Conservation (phyloP, 2,888 invertebrate genomes). For the Athetis lepigone region DNA sequence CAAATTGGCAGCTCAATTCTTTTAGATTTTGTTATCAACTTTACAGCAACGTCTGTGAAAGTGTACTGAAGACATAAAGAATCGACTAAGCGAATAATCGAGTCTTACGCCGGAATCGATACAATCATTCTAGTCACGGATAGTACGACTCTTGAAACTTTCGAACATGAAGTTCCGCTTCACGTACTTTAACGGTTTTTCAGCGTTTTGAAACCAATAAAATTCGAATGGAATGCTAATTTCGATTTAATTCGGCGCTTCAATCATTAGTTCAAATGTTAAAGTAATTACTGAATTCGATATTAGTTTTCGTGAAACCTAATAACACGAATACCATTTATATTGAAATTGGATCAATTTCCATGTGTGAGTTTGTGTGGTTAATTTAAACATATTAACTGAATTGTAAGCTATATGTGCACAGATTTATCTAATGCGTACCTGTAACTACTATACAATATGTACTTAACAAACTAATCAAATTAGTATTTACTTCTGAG, state of each 20-base stretch:
- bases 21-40: slow-evolving; percentile 8
- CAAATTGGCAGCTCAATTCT: slow-evolving; percentile 7
- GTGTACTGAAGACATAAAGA: slow-evolving; percentile 36
- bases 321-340: slow-evolving; percentile 18
- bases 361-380: neutral
- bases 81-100: slow-evolving; percentile 53
- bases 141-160: slow-evolving; percentile 53
- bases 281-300: slow-evolving; percentile 25
- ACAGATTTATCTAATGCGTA: neutral
- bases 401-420: slow-evolving; percentile 1
- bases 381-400: slow-evolving; percentile 7
- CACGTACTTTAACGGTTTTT: slow-evolving; percentile 49
- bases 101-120: slow-evolving; percentile 46
- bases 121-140: slow-evolving; percentile 60
- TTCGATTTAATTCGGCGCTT: slow-evolving; percentile 19
- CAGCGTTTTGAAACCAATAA: slow-evolving; percentile 25
- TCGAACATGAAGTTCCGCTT: slow-evolving; percentile 49
- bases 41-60: slow-evolving; percentile 17
- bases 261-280: slow-evolving; percentile 8
- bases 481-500: neutral
- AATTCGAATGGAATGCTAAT: slow-evolving; percentile 23
- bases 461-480: neutral
- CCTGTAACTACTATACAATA: neutral
- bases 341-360: slow-evolving; percentile 12
- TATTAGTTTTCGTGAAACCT: slow-evolving; percentile 16